Base-by-base conservation (phyloP, 2,797 vertebrate genomes). In the Halcyon chelicuti region DNA sequence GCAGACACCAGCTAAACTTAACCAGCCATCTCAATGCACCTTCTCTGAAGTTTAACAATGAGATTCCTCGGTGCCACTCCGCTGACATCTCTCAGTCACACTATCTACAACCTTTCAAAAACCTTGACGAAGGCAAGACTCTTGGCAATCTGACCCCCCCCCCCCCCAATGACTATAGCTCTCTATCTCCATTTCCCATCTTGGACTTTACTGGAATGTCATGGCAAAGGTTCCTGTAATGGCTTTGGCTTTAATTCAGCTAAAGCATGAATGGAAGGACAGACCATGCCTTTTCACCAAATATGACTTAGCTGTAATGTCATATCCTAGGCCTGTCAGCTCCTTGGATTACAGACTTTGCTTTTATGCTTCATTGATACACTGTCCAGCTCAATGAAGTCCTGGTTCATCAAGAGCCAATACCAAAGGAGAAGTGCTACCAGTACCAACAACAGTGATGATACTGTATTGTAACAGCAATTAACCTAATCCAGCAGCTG, bases 401-500 rank as follows among this genome's bases (percentile, higher is more conserved):
- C 58, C 42, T 57, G 58, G 47, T 29, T 42, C 68, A 75, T 62
- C 23, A 52, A 67, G 54, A 79, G 73, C 63, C 73, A 58, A 21
- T 19, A 31, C 46, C 31, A 52, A 57, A 75, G 33, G 4, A 71
- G 25, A 88, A 80, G 76, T 37, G 52, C 58, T 16, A 33, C 29
- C 42, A 67, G 29, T 71, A 51, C 40, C 55, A 57, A 51, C 61
- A 49, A 12, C 61, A 57, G 57, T 11, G 65, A 81, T 2, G 47
- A 40, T 54, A 14, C 26, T 25, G 67, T 8, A 28, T 40, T 37
- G 42, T 22, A 71, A 75, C 47, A 63, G 62, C 78, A 75, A 86
- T 91, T 86, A 86, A 78, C 39, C 73, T 49, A 47, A 86, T 46
- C 18, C 58, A 83, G 81, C 67, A 79, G 47, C 67, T 74, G 67